Evolutionary conservation across 2,888 invertebrate genomes (phyloP).

Genomic region (Mantis religiosa): DNA sequence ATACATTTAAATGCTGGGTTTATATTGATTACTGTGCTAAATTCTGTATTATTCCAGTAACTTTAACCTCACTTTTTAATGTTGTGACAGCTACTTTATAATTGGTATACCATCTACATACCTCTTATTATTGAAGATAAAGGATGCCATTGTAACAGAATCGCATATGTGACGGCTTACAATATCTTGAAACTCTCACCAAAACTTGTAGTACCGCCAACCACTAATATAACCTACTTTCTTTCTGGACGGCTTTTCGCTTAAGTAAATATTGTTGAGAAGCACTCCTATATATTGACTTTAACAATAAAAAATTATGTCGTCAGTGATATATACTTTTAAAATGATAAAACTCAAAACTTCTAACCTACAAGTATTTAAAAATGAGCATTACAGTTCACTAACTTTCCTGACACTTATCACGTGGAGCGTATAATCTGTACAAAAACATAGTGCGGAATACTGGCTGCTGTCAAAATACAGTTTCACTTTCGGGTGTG

Average conservation of each 20-base stretch:
- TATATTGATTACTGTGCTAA: too few relatives aligned
- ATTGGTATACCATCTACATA: background rate
- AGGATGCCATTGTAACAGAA: constrained; percentile 1
- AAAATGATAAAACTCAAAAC: background rate
- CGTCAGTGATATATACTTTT: background rate
- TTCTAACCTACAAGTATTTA: background rate
- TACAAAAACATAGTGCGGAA: background rate
- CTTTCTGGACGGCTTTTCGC: background rate
- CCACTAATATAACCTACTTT: background rate
- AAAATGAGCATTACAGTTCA: background rate
- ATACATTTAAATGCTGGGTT: too few relatives aligned
- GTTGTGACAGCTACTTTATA: background rate
- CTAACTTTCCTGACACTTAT: background rate
- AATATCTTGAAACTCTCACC: background rate
- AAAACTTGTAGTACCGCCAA: background rate
- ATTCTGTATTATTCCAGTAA: background rate
- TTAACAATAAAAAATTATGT: background rate
- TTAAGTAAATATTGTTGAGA: background rate
- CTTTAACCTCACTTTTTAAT: background rate
- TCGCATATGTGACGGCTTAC: background rate
- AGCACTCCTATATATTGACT: background rate
- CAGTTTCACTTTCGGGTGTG: background rate
- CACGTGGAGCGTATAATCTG: background rate
- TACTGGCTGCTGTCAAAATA: background rate
- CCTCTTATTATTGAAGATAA: constrained; percentile 7